Base-by-base conservation (phyloP, 1,140 invertebrate genomes). In the Pristionchus pacificus region DNA sequence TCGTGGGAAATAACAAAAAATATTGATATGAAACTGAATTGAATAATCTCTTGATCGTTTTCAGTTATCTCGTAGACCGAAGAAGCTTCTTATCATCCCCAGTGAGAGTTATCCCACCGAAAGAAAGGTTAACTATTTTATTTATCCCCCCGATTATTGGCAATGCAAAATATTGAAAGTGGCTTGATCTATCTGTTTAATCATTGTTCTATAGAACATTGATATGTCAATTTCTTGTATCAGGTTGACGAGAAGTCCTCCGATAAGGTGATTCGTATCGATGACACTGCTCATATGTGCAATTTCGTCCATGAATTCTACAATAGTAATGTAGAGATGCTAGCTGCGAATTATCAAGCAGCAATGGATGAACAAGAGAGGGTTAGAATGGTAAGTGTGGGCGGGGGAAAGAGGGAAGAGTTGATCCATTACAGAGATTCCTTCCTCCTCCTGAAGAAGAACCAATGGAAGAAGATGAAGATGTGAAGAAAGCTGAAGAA, bases 281-380 rank as follows among this genome's bases (percentile, higher is more conserved):
- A 74, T 31, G 79, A 84, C 60, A 79, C 82, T 27, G 68, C 65
- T 32, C 80, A 83, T 27, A 80, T 83, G 73, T 70, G 63, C 19
- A 69, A 76, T 15, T 84, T 84, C 57, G 82, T 84, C n/a, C 55
- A 74, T 30, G 73, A 84, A 67, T 83, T 84, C 76, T 84, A 83
- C 65, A 77, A 59, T 33, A 67, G 68, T 28, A 83, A 84, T 69
- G 25, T 83, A 69, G 72, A 76, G 15, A 66, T 76, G 1, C 31
- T 83, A 64, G 69, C 73, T 33, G 64, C 55, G 19, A 61, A 65
- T 2, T 80, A 78, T 63, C 69, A 79, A 27, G 28, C 2, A 33
- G 71, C 57, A 60, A 77, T 70, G 70, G 14, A 32, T 24, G 78
- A 68, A 33, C 62, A 74, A 27, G 28, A 62, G 29, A 66, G 68